Conservation (phyloP, 2,797 vertebrate genomes). For the Dendrocincla fuliginosa region DNA sequence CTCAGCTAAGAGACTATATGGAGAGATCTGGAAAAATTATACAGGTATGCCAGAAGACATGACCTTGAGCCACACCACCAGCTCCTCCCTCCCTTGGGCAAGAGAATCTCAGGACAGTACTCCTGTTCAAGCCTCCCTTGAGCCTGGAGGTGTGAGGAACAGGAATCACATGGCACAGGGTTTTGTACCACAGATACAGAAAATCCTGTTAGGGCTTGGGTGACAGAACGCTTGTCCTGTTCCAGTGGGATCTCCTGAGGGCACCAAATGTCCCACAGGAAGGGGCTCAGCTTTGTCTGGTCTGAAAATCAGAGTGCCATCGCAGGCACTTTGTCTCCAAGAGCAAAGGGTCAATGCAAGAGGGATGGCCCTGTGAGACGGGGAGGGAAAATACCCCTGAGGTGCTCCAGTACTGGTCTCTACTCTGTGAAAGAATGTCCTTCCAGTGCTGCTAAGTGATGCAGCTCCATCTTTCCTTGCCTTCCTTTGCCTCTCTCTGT, state of each 20-base stretch:
- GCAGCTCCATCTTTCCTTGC: not conserved
- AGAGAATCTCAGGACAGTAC: not conserved
- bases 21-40: slow-evolving; percentile 47
- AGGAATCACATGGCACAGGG: not conserved
- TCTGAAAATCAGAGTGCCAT: not conserved
- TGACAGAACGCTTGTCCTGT: not conserved
- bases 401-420: not conserved
- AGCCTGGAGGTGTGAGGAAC: not conserved
- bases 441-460: not conserved
- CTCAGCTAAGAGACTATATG: slow-evolving; percentile 49
- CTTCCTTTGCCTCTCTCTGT: not conserved
- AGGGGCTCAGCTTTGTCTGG: not conserved
- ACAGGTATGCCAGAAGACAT: slow-evolving; percentile 10
- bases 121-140: not conserved
- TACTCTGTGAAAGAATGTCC: not conserved
- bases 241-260: not conserved
- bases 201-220: not conserved
- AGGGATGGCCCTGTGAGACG: not conserved
- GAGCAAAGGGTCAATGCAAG: not conserved
- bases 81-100: not conserved
- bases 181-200: not conserved
- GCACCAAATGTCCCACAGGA: not conserved
- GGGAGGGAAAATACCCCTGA: not conserved
- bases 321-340: not conserved
- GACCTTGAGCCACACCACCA: not conserved